Evolutionary conservation across 2,113 vertebrate species (phyloP).

Genomic region (Mobula birostris): DNA sequence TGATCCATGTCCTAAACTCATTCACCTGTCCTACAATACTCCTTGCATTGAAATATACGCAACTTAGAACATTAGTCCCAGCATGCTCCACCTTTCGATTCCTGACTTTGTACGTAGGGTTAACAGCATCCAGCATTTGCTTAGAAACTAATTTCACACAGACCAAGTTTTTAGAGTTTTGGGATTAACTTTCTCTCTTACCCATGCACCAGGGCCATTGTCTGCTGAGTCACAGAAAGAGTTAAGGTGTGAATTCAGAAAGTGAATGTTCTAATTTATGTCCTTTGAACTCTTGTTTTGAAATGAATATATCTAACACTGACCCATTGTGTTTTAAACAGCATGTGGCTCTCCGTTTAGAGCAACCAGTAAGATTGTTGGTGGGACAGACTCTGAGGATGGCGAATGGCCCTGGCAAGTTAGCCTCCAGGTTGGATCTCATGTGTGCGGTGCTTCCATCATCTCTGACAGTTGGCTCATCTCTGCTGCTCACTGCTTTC

Average conservation of each 20-base stretch:
- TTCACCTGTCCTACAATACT: too few species aligned
- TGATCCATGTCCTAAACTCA: too few species aligned
- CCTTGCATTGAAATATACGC: too few species aligned
- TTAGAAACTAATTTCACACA: too few species aligned
- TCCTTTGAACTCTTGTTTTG: background rate
- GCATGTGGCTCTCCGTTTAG: constrained; percentile 44
- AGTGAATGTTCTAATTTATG: background rate
- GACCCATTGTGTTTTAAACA: constrained; percentile 22
- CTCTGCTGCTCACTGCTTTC: constrained; percentile 50
- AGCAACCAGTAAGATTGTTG: constrained; percentile 46
- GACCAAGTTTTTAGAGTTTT: too few species aligned
- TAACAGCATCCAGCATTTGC: too few species aligned
- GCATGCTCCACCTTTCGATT: too few species aligned
- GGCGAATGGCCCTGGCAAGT: constrained; percentile 56
- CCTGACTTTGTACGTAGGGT: too few species aligned
- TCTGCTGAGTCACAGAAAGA: too few species aligned
- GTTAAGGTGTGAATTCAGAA: background rate
- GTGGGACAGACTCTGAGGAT: constrained; percentile 43
- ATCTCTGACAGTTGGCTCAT: constrained; percentile 48
- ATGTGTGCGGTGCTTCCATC: constrained; percentile 51
- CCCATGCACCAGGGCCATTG: background rate
- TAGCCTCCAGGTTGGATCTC: constrained; percentile 46
- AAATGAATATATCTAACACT: background rate
- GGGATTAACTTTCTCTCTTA: background rate
- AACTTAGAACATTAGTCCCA: too few species aligned